Evolutionary conservation across 2,797 vertebrate genomes (phyloP).

Genomic region (Prunella strophiata): DNA sequence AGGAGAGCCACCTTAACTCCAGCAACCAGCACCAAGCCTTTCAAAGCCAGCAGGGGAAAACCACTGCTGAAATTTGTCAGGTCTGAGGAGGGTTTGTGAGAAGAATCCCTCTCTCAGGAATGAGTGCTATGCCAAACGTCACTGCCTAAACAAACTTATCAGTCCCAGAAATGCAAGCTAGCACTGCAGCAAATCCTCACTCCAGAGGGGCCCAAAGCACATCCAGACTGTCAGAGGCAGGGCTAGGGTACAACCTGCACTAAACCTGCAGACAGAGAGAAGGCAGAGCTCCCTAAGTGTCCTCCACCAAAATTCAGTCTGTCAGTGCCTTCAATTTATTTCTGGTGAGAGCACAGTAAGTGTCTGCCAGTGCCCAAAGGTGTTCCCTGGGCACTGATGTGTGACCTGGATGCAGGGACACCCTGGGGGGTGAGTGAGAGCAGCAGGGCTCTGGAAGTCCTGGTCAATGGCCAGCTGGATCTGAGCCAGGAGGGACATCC

Average conservation of each 20-base stretch:
- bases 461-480: accelerated
- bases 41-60: background rate
- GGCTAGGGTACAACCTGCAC: background rate
- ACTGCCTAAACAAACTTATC: conserved; percentile 47
- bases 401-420: background rate
- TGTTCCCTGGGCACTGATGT: background rate
- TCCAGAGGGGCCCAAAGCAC: background rate
- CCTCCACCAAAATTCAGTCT: background rate
- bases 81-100: background rate
- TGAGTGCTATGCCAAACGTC: conserved; percentile 8
- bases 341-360: background rate
- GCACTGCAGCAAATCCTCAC: conserved; percentile 14
- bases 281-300: background rate
- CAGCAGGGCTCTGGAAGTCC: background rate
- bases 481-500: background rate
- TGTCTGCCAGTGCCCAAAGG: background rate
- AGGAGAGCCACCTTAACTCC: background rate
- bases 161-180: conserved; percentile 8
- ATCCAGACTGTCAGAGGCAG: background rate
- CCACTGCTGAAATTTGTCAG: background rate
- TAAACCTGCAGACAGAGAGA: background rate
- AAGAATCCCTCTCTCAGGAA: conserved; percentile 10
- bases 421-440: accelerated
- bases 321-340: background rate
- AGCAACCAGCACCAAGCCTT: background rate